phyloP scores from a whole-genome alignment of 2,797 vertebrate species.

The Brachyalestes nurse region DNA sequence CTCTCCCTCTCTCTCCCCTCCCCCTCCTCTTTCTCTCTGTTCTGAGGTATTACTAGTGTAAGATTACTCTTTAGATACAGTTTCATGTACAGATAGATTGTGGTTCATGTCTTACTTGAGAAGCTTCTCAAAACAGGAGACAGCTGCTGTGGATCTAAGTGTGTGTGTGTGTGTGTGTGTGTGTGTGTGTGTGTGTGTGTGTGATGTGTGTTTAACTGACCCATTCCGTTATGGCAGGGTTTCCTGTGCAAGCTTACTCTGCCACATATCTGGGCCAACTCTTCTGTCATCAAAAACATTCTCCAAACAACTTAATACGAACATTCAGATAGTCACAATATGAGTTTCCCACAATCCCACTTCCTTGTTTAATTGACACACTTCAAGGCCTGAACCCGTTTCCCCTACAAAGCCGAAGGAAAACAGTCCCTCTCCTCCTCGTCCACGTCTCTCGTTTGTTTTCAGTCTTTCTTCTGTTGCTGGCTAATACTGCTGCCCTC shows the following conservation, averaged over 20 bases:
- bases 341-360: neutral
- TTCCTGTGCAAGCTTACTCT: neutral
- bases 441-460: neutral
- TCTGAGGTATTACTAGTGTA: neutral
- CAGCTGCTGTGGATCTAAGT: slow-evolving; percentile 25
- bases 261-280: neutral
- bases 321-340: neutral
- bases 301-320: neutral
- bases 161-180: no score
- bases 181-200: slow-evolving; percentile 13
- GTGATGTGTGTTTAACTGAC: slow-evolving; percentile 12
- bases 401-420: neutral
- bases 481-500: neutral
- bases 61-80: slow-evolving; percentile 19
- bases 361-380: neutral
- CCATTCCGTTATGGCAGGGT: slow-evolving; percentile 1
- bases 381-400: neutral
- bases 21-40: neutral
- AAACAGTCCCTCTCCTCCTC: neutral
- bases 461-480: neutral
- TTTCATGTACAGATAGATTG: slow-evolving; percentile 19
- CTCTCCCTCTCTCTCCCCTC: neutral
- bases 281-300: neutral
- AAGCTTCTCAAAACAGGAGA: slow-evolving; percentile 15
- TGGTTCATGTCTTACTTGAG: neutral